Evolutionary conservation across 2,888 invertebrate genomes (phyloP).

Genomic region (Hipparchia sbordonii): DNA sequence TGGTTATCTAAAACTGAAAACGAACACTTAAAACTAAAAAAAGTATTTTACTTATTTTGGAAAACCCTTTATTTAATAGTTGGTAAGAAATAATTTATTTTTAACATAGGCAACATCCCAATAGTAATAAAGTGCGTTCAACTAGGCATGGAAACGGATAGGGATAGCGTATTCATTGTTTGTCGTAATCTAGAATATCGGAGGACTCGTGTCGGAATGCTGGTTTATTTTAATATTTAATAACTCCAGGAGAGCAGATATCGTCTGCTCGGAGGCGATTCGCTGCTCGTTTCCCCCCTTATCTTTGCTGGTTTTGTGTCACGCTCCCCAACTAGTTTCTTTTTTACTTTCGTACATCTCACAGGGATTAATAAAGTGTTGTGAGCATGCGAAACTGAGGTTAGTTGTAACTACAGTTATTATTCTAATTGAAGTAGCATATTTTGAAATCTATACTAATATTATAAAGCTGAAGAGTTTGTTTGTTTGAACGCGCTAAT

Average conservation of each 20-base stretch:
- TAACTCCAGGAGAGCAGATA: conserved; percentile 78
- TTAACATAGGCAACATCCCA: no score
- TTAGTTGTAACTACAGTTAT: not conserved
- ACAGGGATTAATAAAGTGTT: not conserved
- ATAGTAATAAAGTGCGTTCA: not conserved
- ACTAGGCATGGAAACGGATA: conserved; percentile 68
- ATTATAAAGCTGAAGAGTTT: no score
- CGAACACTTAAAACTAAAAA: no score
- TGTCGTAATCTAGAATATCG: conserved; percentile 77
- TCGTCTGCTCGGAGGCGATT: conserved; percentile 74
- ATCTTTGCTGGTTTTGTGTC: conserved; percentile 78
- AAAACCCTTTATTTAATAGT: no score
- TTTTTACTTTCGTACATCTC: conserved; percentile 32
- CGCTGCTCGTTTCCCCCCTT: conserved; percentile 75
- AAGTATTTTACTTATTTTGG: no score
- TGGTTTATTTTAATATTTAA: conserved; percentile 83
- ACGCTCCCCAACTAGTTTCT: conserved; percentile 65
- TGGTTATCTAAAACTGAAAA: no score
- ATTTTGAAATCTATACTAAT: no score
- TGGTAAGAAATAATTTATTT: no score
- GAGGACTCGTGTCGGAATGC: conserved; percentile 79
- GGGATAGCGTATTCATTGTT: conserved; percentile 76
- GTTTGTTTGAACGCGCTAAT: no score
- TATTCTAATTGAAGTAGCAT: no score
- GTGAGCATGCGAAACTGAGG: not conserved